Evolutionary conservation across 2,888 invertebrate species (phyloP), one percentile per base, ranked within the genome.

Genomic region (Homarus gammarus): DNA sequence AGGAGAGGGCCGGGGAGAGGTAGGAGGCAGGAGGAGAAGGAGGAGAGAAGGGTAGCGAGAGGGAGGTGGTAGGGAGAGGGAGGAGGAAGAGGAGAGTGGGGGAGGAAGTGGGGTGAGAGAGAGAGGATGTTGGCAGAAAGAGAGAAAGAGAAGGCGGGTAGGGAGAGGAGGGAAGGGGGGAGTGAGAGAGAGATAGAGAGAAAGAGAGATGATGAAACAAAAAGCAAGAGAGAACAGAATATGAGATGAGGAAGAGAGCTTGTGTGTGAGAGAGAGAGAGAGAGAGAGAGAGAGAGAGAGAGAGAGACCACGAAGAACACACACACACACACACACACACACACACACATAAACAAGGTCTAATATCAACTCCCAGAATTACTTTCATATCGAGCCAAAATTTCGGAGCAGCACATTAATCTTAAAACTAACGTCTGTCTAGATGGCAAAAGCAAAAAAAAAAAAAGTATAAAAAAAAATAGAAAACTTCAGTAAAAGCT

Each of bases 341-440:
- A n/a, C n/a, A n/a, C n/a, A n/a, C n/a, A n/a, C n/a, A 18, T n/a
- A n/a, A 31, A 51, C 33, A n/a, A 12, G 36, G 15, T 12, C 61
- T 36, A 40, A 72, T 72, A 72, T 38, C 40, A 15, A 15, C n/a
- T n/a, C n/a, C n/a, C 1, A 33, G n/a, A 72, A 72, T 38, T 22
- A 68, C n/a, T 12, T 33, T 6, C 64, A 38, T 73, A 84, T 56
- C 31, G 56, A 77, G 77, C 64, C 70, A 61, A 70, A 77, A 84
- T 84, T 77, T 77, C 77, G 27, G n/a, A n/a, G n/a, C n/a, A 78
- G 72, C 64, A 44, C 85, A 86, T 78, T 78, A 77, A 75, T 85
- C 85, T 85, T 77, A 85, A 85, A 85, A 85, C 85, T 85, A 85
- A 77, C 84, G 73, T 73, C 77, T 77, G 85, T 77, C 85, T 85